These are phyloP conservation scores for Drosophila buzzatii DNA, from an alignment of 2,888 invertebrate genomes.

Conservation along the genomic window DNA sequence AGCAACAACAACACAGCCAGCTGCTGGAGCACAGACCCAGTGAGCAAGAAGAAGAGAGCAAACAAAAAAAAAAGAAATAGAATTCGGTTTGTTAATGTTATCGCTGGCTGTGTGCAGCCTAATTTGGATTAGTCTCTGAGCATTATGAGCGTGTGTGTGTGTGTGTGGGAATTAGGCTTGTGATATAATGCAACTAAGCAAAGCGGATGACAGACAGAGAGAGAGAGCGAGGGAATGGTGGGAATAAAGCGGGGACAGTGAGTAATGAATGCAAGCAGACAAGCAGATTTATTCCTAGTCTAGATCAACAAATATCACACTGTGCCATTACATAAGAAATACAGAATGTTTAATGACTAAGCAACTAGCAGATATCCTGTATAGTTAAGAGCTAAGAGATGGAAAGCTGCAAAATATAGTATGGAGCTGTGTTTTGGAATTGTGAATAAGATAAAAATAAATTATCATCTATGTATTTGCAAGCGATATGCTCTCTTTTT, in stretches of 20 bases:
- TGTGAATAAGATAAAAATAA: not conserved
- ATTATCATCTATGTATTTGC: not conserved
- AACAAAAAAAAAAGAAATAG: not conserved
- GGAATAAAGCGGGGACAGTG: slow-evolving; percentile 39
- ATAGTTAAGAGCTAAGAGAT: not conserved
- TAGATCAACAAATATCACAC: slow-evolving; percentile 43
- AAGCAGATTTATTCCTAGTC: slow-evolving; percentile 31
- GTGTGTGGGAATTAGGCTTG: slow-evolving; percentile 66
- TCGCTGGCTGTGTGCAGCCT: slow-evolving; percentile 41
- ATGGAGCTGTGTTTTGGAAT: too few relatives aligned
- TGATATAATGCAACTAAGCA: slow-evolving; percentile 69
- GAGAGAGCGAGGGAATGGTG: not conserved
- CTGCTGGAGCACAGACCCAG: slow-evolving; percentile 27
- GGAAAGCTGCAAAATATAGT: too few relatives aligned
- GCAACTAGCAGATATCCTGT: slow-evolving; percentile 16
- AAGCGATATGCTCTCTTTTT: too few relatives aligned
- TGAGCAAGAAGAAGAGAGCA: not conserved
- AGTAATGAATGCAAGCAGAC: slow-evolving; percentile 66
- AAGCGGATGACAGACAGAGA: slow-evolving; percentile 35
- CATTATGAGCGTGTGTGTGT: not conserved
- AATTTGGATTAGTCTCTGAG: slow-evolving; percentile 65
- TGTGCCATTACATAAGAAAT: slow-evolving; percentile 28
- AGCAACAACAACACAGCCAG: slow-evolving; percentile 23
- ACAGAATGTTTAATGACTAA: not conserved
- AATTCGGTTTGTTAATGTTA: slow-evolving; percentile 47